Evolutionary conservation across 2,888 invertebrate species (phyloP).

Genomic region (Brachyptera putata): DNA sequence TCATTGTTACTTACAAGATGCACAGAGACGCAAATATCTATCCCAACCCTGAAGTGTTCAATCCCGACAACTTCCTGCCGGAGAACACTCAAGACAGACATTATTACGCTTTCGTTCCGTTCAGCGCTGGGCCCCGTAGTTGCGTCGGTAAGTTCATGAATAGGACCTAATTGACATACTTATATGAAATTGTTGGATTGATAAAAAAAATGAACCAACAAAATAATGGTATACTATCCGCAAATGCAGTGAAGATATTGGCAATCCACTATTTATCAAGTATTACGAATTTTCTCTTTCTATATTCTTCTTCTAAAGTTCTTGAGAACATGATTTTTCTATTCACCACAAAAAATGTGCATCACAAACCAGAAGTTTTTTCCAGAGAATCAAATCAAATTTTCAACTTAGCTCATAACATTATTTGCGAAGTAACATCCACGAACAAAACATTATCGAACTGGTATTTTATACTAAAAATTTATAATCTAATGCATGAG

Average conservation of each 20-base stretch:
- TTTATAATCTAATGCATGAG: too few species aligned
- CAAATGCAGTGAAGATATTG: too few species aligned
- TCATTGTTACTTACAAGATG: conserved; percentile 61
- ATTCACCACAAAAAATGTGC: background rate
- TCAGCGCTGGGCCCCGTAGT: conserved; percentile 78
- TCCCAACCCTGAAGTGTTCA: conserved; percentile 69
- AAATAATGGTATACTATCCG: too few species aligned
- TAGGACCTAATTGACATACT: background rate
- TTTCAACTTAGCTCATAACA: background rate
- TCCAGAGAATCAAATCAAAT: background rate
- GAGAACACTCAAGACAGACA: conserved; percentile 73
- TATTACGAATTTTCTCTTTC: background rate
- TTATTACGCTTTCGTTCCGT: conserved; percentile 76
- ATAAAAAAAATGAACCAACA: too few species aligned
- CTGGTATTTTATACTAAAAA: too few species aligned
- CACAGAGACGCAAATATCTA: conserved; percentile 70
- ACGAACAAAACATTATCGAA: too few species aligned
- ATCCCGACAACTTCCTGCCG: conserved; percentile 82
- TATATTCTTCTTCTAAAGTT: background rate
- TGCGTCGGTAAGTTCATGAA: conserved; percentile 60
- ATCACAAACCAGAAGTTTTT: background rate
- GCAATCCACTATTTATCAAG: too few species aligned
- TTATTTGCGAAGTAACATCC: background rate
- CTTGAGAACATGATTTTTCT: background rate
- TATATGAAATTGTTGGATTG: background rate